A percentile compares a stretch with the other conserved stretches of the same genome.
These are phyloP conservation scores for Laupala kohalensis DNA, from an alignment of 1,140 invertebrate genomes.

Conservation along the genomic window DNA sequence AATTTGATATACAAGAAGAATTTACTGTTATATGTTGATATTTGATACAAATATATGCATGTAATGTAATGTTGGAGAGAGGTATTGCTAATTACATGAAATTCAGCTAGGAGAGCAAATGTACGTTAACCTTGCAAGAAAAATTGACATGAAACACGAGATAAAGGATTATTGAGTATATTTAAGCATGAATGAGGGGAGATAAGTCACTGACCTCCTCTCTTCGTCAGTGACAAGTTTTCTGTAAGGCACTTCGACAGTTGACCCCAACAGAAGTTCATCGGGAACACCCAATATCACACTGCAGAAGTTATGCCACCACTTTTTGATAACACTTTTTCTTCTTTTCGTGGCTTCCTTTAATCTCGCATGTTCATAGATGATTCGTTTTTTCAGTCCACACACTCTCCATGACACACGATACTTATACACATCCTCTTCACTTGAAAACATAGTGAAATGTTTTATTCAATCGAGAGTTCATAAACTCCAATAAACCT, in stretches of 20 bases:
- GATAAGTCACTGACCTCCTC: conserved; percentile 27
- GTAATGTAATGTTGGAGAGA: too few species aligned
- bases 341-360: not conserved
- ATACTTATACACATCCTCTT: not conserved
- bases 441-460: not conserved
- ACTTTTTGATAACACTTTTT: not conserved
- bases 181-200: too few species aligned
- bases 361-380: not conserved
- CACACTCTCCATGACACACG: not conserved
- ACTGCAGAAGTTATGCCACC: not conserved
- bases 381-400: not conserved
- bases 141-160: too few species aligned
- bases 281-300: not conserved
- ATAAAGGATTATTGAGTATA: too few species aligned
- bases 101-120: too few species aligned
- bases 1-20: too few species aligned
- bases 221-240: conserved; percentile 40
- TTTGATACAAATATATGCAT: too few species aligned
- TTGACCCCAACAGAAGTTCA: not conserved
- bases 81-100: too few species aligned
- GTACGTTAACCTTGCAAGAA: too few species aligned
- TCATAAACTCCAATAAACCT: too few species aligned
- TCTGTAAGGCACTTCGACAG: conserved; percentile 23
- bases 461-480: too few species aligned
- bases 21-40: too few species aligned